Percentiles rank a stretch among this genome's conserved stretches.
Conservation (phyloP, 2,888 invertebrate species). For the Gastrophysa polygoni region DNA sequence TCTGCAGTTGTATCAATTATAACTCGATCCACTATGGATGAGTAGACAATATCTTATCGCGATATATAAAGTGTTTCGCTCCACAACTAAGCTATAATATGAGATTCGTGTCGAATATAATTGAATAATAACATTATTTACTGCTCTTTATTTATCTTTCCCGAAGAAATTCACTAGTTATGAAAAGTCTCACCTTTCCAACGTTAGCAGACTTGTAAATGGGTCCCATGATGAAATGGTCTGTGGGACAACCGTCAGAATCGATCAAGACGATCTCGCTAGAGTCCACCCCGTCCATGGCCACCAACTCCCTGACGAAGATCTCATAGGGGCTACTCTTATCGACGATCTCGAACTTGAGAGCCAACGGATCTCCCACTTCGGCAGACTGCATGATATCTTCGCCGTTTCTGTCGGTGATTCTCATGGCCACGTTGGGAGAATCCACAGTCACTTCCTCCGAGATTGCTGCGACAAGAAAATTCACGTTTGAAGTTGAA, state of each 20-base stretch:
- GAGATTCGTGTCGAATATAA: too few species aligned
- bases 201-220: slow-evolving; percentile 80
- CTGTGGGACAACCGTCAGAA: slow-evolving; percentile 90
- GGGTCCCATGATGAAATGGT: slow-evolving; percentile 93
- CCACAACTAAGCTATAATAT: too few species aligned
- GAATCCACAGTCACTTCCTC: slow-evolving; percentile 94
- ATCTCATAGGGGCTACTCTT: slow-evolving; percentile 94
- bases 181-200: slow-evolving; percentile 79
- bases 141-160: background rate
- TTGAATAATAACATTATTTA: background rate
- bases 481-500: too few species aligned
- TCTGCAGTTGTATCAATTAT: too few species aligned
- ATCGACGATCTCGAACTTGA: slow-evolving; percentile 91
- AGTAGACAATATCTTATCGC: too few species aligned
- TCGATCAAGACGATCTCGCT: slow-evolving; percentile 93
- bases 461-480: slow-evolving; percentile 70
- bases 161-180: too few species aligned
- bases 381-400: slow-evolving; percentile 87
- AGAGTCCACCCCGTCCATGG: slow-evolving; percentile 92
- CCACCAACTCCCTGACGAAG: slow-evolving; percentile 91
- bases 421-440: slow-evolving; percentile 93
- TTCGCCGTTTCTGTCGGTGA: slow-evolving; percentile 82
- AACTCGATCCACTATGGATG: too few species aligned
- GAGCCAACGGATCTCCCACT: slow-evolving; percentile 90
- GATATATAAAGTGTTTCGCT: too few species aligned